These are phyloP conservation scores for Orestias chungarensis DNA, from an alignment of 2,797 vertebrate genomes.

Conservation along the genomic window DNA sequence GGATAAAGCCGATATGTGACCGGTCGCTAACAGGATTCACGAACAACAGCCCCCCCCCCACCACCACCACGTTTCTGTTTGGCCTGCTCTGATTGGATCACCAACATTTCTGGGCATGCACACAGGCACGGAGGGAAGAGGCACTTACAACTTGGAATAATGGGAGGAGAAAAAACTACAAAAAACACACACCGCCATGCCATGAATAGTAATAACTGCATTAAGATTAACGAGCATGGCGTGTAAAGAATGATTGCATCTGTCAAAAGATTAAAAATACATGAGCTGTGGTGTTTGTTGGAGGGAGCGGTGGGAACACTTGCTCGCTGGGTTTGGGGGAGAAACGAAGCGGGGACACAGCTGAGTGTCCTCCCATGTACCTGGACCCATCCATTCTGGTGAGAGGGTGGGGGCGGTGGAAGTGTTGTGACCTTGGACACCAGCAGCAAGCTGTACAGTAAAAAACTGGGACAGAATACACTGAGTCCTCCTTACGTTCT, in stretches of 20 bases:
- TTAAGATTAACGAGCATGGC: conserved; percentile 82
- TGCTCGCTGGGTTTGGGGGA: conserved; percentile 68
- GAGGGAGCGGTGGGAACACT: conserved; percentile 42
- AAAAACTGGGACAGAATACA: conserved; percentile 73
- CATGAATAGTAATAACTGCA: conserved; percentile 82
- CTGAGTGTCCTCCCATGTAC: conserved; percentile 76
- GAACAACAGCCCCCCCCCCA: conserved; percentile 63
- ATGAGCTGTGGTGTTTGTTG: conserved; percentile 76
- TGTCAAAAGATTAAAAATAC: conserved; percentile 83
- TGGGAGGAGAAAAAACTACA: conserved; percentile 60
- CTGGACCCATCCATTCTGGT: conserved; percentile 74
- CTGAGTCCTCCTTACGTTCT: conserved; percentile 59
- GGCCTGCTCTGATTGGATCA: conserved; percentile 67
- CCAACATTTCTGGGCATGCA: conserved; percentile 19
- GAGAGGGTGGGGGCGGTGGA: conserved; percentile 6
- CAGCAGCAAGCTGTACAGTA: conserved; percentile 69
- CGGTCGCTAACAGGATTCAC: conserved; percentile 63
- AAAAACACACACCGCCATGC: too few relatives aligned
- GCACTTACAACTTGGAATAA: conserved; percentile 73
- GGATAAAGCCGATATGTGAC: conserved; percentile 66
- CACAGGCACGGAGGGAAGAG: conserved; percentile 37
- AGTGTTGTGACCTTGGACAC: conserved; percentile 76
- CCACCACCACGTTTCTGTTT: conserved; percentile 36
- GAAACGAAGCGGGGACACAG: conserved; percentile 66
- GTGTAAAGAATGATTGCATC: conserved; percentile 82